These are phyloP conservation scores for Isotomurus palustris DNA, from an alignment of 2,888 invertebrate genomes.

Conservation along the genomic window DNA sequence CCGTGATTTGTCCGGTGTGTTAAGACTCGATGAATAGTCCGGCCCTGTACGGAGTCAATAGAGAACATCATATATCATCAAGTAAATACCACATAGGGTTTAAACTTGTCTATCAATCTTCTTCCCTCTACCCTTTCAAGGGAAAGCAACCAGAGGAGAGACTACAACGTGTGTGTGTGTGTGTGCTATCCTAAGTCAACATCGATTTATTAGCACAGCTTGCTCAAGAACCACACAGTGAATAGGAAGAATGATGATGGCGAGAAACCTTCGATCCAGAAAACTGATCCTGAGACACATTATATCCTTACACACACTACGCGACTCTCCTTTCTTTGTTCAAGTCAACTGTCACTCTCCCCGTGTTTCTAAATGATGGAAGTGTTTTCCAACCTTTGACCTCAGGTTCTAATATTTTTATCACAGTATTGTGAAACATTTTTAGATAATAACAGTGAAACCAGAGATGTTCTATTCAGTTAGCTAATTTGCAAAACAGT, in stretches of 20 bases:
- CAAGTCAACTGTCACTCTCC: no score
- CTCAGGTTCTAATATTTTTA: no score
- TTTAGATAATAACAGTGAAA: no score
- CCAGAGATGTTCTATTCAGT: no score
- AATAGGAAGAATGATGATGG: background rate
- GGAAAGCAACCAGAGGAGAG: no score
- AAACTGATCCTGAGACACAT: background rate
- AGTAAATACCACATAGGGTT: constrained; percentile 14
- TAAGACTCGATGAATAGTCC: constrained; percentile 68
- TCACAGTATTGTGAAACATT: no score
- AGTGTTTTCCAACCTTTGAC: background rate
- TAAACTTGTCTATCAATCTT: constrained; percentile 15
- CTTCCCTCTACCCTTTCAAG: no score
- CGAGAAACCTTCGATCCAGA: constrained; percentile 1
- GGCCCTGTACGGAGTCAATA: constrained; percentile 53
- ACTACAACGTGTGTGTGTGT: no score
- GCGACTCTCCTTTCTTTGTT: no score
- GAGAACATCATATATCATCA: constrained; percentile 8
- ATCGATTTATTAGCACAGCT: constrained; percentile 8
- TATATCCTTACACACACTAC: background rate
- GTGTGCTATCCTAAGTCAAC: constrained; percentile 9
- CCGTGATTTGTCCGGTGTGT: constrained; percentile 75
- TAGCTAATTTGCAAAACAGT: no score
- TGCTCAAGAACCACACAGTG: background rate
- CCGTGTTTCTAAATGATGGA: no score